phyloP scores from a whole-genome alignment of 2,888 invertebrate genomes.

The Pollenia amentaria region DNA sequence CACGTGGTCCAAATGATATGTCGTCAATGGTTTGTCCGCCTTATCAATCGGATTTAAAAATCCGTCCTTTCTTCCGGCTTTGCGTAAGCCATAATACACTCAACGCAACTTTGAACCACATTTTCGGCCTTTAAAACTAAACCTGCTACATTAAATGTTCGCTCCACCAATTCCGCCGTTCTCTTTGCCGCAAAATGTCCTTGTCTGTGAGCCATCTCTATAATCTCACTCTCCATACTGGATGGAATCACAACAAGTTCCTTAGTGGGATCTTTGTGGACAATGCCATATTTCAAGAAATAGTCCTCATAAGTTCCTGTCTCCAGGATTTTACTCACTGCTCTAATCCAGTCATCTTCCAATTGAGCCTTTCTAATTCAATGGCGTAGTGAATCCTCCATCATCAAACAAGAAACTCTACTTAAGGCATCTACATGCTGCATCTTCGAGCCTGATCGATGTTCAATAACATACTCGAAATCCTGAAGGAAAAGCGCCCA shows the following conservation, averaged over 20 bases:
- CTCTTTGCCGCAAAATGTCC: slow-evolving; percentile 78
- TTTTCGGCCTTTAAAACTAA: not conserved
- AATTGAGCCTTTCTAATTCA: slow-evolving; percentile 50
- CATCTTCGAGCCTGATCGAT: slow-evolving; percentile 55
- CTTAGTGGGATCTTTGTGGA: too few species aligned
- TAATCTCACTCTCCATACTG: slow-evolving; percentile 79
- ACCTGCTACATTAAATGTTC: too few species aligned
- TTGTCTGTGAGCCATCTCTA: slow-evolving; percentile 79
- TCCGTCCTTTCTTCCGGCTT: slow-evolving; percentile 80
- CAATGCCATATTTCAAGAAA: slow-evolving; percentile 61
- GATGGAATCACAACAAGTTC: slow-evolving; percentile 79
- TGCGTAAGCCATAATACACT: slow-evolving; percentile 47
- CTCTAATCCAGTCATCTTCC: slow-evolving; percentile 59
- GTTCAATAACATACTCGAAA: not conserved
- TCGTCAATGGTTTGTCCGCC: slow-evolving; percentile 77
- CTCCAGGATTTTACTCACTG: slow-evolving; percentile 59
- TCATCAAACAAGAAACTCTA: slow-evolving; percentile 13
- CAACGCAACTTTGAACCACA: too few species aligned
- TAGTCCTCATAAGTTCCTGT: slow-evolving; percentile 62
- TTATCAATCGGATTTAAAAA: slow-evolving; percentile 79
- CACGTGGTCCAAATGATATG: slow-evolving; percentile 77
- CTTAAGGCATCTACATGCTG: too few species aligned
- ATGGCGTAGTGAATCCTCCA: slow-evolving; percentile 41
- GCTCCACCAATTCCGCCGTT: not conserved
- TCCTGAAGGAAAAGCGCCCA: slow-evolving; percentile 61